These are phyloP conservation scores for Dolomedes plantarius DNA, from an alignment of 2,888 invertebrate species.

Conservation along the genomic window DNA sequence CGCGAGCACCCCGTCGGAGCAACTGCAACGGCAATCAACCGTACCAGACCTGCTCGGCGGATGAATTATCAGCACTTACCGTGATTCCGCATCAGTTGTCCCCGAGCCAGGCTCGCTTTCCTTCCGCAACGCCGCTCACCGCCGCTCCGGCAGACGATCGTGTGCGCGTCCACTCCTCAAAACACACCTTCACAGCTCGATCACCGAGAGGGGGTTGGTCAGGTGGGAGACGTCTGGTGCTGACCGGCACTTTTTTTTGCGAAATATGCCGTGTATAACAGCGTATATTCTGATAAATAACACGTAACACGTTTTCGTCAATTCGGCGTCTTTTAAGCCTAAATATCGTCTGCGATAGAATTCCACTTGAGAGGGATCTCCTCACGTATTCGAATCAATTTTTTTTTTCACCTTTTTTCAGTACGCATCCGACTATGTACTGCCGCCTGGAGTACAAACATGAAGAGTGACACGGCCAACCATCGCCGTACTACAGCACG, in stretches of 20 bases:
- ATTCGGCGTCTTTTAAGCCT: no score
- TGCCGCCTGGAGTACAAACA: background rate
- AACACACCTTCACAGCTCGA: background rate
- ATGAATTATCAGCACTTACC: slow-evolving; percentile 10
- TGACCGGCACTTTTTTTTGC: no score
- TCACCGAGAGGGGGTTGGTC: no score
- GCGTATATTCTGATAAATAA: no score
- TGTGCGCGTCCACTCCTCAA: no score
- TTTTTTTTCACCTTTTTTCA: no score
- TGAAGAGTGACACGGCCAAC: slow-evolving; percentile 40
- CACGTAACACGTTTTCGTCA: no score
- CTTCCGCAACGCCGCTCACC: background rate
- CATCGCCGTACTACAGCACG: slow-evolving; percentile 33
- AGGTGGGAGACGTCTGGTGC: no score
- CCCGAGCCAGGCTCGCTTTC: background rate
- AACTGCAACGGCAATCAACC: background rate
- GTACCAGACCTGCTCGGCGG: background rate
- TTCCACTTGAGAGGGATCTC: no score
- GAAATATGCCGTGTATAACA: no score
- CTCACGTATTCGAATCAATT: no score
- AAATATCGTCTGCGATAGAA: no score
- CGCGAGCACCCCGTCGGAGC: background rate
- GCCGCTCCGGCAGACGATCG: background rate
- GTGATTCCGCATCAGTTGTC: slow-evolving; percentile 8
- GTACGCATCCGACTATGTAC: background rate